phyloP scores from a whole-genome alignment of 2,888 invertebrate species.

The Thyatira batis region DNA sequence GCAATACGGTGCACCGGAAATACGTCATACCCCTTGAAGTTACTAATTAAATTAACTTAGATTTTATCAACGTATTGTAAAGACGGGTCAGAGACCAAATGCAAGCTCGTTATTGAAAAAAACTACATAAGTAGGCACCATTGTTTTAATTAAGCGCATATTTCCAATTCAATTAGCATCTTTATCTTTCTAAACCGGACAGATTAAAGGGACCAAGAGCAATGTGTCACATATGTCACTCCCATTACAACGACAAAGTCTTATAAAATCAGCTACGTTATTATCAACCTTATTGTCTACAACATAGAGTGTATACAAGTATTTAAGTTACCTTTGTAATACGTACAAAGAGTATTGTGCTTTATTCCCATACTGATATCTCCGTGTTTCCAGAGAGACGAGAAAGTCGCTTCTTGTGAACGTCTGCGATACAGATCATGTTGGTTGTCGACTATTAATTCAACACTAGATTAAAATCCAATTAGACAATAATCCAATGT shows the following conservation, averaged over 20 bases:
- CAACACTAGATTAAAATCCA: background rate
- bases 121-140: background rate
- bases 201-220: background rate
- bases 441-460: background rate
- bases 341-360: conserved; percentile 48
- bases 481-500: background rate
- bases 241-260: conserved; percentile 17
- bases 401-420: conserved; percentile 47
- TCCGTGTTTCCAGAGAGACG: conserved; percentile 41
- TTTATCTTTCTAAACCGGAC: background rate
- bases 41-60: too few relatives aligned
- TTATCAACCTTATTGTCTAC: background rate
- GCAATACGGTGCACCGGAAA: too few relatives aligned
- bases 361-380: conserved; percentile 49
- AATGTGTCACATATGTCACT: conserved; percentile 26
- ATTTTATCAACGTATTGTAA: too few relatives aligned
- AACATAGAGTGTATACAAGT: background rate
- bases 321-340: conserved; percentile 12
- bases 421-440: conserved; percentile 37
- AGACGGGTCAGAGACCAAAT: too few relatives aligned
- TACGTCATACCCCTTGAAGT: too few relatives aligned
- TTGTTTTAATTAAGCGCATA: background rate
- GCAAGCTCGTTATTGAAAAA: too few relatives aligned
- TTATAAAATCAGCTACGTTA: background rate
- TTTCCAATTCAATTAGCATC: background rate